Percentiles rank a stretch among this genome's conserved stretches.
phyloP scores from a whole-genome alignment of 2,888 invertebrate species.

The Macaria liturata region DNA sequence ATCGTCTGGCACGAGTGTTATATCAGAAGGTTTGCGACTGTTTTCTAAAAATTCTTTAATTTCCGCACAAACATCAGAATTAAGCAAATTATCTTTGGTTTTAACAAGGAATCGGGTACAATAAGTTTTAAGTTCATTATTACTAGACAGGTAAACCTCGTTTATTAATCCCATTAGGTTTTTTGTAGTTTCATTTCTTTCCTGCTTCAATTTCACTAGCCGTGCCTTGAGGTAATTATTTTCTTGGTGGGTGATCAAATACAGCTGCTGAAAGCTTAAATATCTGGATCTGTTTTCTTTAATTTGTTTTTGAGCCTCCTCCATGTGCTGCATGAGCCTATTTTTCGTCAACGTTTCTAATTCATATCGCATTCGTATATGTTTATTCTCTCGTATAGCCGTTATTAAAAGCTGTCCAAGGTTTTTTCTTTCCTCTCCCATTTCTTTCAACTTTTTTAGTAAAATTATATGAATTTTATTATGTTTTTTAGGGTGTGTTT shows the following conservation, averaged over 20 bases:
- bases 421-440: slow-evolving; percentile 57
- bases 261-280: slow-evolving; percentile 65
- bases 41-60: slow-evolving; percentile 57
- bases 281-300: slow-evolving; percentile 61
- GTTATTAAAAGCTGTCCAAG: slow-evolving; percentile 56
- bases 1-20: slow-evolving; percentile 9
- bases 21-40: slow-evolving; percentile 20
- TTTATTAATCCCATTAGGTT: slow-evolving; percentile 59
- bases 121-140: slow-evolving; percentile 58
- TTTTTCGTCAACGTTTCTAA: slow-evolving; percentile 61
- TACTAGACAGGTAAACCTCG: slow-evolving; percentile 61
- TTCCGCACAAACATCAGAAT: slow-evolving; percentile 57
- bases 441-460: slow-evolving; percentile 58
- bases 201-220: slow-evolving; percentile 53
- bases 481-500: slow-evolving; percentile 12
- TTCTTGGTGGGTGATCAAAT: slow-evolving; percentile 64
- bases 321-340: slow-evolving; percentile 54
- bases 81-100: slow-evolving; percentile 58
- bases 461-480: slow-evolving; percentile 45
- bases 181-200: slow-evolving; percentile 60
- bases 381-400: slow-evolving; percentile 67
- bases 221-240: slow-evolving; percentile 62
- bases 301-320: slow-evolving; percentile 57
- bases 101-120: slow-evolving; percentile 65
- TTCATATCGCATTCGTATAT: slow-evolving; percentile 58